These are phyloP conservation scores for Trogon surrucura DNA, from an alignment of 2,113 vertebrate species.

Conservation along the genomic window DNA sequence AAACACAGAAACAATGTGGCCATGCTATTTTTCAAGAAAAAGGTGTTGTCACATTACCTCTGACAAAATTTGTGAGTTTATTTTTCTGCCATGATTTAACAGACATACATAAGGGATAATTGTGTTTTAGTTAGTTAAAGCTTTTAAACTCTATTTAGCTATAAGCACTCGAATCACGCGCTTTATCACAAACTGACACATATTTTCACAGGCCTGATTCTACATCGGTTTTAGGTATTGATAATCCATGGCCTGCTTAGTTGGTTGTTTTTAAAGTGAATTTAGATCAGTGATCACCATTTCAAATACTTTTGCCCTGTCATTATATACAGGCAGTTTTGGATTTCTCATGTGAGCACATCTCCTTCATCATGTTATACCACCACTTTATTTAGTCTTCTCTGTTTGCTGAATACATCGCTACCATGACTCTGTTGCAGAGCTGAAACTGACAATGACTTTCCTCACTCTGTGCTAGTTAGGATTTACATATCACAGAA, in stretches of 20 bases:
- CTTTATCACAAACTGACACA: background rate
- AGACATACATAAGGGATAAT: background rate
- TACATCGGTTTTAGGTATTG: background rate
- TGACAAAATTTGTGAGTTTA: background rate
- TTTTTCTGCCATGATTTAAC: background rate
- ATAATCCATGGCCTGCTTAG: background rate
- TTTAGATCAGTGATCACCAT: background rate
- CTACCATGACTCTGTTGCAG: background rate
- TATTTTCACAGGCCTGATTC: background rate
- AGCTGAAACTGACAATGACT: conserved; percentile 19
- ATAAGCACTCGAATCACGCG: background rate
- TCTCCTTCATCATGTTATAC: background rate
- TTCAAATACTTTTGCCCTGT: background rate
- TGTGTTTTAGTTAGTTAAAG: background rate
- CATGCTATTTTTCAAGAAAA: background rate
- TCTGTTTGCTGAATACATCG: background rate
- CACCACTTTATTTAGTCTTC: background rate
- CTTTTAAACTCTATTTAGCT: background rate
- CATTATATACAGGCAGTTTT: background rate
- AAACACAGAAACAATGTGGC: background rate
- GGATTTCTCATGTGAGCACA: background rate
- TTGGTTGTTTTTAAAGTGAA: background rate
- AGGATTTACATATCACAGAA: conserved; percentile 11
- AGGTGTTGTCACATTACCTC: background rate
- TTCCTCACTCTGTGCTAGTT: conserved; percentile 45